A percentile compares a stretch with the other conserved stretches of the same genome.
phyloP scores from a whole-genome alignment of 2,888 invertebrate genomes.

The Metellina segmentata region DNA sequence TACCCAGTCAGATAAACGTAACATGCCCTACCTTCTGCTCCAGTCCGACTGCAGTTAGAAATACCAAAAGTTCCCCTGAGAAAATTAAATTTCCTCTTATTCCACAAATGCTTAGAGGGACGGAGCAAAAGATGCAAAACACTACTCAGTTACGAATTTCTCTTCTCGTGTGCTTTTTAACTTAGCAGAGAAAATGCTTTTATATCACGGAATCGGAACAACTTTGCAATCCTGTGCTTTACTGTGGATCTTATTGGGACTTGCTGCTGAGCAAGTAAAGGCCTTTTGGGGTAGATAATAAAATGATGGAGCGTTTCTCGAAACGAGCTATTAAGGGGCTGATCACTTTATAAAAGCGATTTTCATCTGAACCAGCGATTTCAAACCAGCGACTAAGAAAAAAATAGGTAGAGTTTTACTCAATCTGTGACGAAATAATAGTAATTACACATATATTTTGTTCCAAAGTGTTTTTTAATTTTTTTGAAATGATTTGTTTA shows the following conservation, averaged over 20 bases:
- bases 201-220: not conserved
- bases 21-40: conserved; percentile 8
- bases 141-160: conserved; percentile 26
- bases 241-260: not conserved
- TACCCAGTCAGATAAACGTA: conserved; percentile 43
- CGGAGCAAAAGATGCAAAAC: conserved; percentile 24
- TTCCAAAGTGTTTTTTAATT: too few species aligned
- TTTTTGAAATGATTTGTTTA: too few species aligned
- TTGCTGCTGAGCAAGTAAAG: not conserved
- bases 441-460: too few species aligned
- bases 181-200: not conserved
- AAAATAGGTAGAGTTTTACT: too few species aligned
- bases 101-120: conserved; percentile 25
- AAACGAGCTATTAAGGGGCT: not conserved
- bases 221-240: not conserved
- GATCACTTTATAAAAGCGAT: too few species aligned
- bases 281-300: not conserved
- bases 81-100: conserved; percentile 48
- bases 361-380: too few species aligned
- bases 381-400: too few species aligned
- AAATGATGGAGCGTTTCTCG: not conserved
- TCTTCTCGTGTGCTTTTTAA: conserved; percentile 16
- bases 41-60: conserved; percentile 6
- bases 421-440: too few species aligned
- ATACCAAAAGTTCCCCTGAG: conserved; percentile 40